Percentiles rank a stretch among this genome's conserved stretches.
Conservation (phyloP, 2,797 vertebrate species). For the Neopelma chrysocephalum region DNA sequence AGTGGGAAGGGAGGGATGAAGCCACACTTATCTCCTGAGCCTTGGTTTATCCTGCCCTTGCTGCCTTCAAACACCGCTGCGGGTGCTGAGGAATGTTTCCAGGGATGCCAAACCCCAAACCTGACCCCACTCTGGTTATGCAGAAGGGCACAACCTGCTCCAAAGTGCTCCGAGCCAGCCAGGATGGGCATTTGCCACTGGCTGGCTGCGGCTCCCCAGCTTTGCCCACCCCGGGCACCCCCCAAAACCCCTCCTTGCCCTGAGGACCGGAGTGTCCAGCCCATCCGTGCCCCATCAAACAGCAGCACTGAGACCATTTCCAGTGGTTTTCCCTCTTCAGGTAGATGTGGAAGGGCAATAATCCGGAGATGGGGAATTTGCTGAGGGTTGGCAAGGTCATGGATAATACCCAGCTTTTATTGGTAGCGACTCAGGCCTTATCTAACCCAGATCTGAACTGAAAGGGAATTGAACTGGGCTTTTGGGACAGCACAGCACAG, state of each 20-base stretch:
- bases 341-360: neutral
- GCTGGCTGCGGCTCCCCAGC: rapidly evolving
- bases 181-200: neutral
- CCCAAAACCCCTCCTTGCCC: neutral
- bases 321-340: neutral
- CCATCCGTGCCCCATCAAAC: rapidly evolving
- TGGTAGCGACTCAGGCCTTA: conserved; percentile 38
- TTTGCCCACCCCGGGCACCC: neutral
- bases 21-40: rapidly evolving
- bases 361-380: neutral
- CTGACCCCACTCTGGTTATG: rapidly evolving
- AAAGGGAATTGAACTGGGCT: conserved; percentile 62
- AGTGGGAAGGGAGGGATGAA: neutral
- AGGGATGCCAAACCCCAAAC: neutral
- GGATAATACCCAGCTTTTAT: conserved; percentile 40
- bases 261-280: neutral
- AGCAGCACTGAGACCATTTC: neutral
- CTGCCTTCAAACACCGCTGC: neutral
- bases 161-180: neutral
- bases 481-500: neutral
- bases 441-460: conserved; percentile 60
- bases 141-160: neutral
- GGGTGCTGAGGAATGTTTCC: neutral
- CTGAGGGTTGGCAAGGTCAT: conserved; percentile 38
- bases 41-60: rapidly evolving